Percentiles rank a stretch among this genome's conserved stretches.
Evolutionary conservation across 2,113 vertebrate genomes (phyloP).

Genomic region (Notothenia coriiceps): DNA sequence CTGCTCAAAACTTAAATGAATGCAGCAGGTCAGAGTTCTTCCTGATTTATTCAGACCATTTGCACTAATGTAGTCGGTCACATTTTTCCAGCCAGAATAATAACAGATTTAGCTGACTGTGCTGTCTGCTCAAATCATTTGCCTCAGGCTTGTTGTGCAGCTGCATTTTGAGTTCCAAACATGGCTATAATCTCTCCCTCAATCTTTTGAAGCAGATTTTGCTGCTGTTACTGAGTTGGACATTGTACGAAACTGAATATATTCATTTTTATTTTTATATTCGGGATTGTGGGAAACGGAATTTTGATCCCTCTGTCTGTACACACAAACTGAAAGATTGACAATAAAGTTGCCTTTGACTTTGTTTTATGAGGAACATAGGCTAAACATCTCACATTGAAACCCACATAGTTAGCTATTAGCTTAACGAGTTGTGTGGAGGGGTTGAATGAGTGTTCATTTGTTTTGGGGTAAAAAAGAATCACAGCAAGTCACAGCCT

Average conservation of each 20-base stretch:
- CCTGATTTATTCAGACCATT: slow-evolving; percentile 44
- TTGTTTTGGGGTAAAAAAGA: slow-evolving; percentile 40
- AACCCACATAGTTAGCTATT: not conserved
- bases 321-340: no score
- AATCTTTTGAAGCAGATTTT: slow-evolving; percentile 2
- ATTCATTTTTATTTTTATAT: not conserved
- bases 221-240: not conserved
- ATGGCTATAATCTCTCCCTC: not conserved
- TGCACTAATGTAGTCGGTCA: slow-evolving; percentile 33
- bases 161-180: slow-evolving; percentile 23
- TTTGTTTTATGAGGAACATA: not conserved
- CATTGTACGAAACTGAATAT: not conserved
- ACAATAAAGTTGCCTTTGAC: no score
- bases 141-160: slow-evolving; percentile 6
- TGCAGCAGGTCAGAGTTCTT: slow-evolving; percentile 21
- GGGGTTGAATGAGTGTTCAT: slow-evolving; percentile 38
- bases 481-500: slow-evolving; percentile 46
- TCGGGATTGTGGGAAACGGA: no score
- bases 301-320: no score
- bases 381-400: slow-evolving; percentile 5
- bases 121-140: slow-evolving; percentile 20
- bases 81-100: slow-evolving; percentile 34
- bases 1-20: slow-evolving; percentile 23
- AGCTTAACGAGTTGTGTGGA: slow-evolving; percentile 25
- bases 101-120: slow-evolving; percentile 11